Evolutionary conservation across 1,140 invertebrate species (phyloP).

Genomic region (Teleogryllus occipitalis): DNA sequence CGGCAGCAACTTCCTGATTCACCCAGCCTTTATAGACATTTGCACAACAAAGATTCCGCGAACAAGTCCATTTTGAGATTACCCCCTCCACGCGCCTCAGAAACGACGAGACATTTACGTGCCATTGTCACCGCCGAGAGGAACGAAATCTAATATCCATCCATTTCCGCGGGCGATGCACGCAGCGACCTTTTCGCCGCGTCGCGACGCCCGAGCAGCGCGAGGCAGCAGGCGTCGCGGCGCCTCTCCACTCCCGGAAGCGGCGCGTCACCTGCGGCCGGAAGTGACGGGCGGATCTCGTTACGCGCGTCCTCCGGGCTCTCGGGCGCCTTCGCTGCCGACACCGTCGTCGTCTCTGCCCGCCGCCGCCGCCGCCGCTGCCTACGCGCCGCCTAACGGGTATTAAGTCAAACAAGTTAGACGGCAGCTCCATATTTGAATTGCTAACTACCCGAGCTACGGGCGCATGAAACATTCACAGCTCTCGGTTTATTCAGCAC

Average conservation of each 20-base stretch:
- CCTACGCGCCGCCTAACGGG: background rate
- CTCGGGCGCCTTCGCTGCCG: background rate
- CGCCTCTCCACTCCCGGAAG: background rate
- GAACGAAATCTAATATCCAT: too few relatives aligned
- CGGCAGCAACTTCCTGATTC: too few relatives aligned
- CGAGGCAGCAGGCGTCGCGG: too few relatives aligned
- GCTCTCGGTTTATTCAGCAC: background rate
- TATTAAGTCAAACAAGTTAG: constrained; percentile 5
- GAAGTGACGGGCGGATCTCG: background rate
- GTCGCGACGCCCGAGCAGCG: too few relatives aligned
- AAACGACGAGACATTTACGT: too few relatives aligned
- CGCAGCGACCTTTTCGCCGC: too few relatives aligned
- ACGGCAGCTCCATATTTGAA: background rate
- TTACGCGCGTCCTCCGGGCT: background rate
- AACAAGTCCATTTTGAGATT: too few relatives aligned
- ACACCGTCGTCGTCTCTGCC: background rate
- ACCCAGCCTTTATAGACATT: too few relatives aligned
- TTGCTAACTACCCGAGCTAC: background rate
- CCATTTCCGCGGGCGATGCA: too few relatives aligned
- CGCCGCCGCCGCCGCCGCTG: background rate
- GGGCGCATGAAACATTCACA: background rate
- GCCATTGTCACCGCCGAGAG: too few relatives aligned
- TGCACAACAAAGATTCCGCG: too few relatives aligned
- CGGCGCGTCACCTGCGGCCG: background rate
- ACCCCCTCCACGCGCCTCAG: too few relatives aligned